Conservation (phyloP, 2,797 vertebrate genomes). For the Xenopus petersii region DNA sequence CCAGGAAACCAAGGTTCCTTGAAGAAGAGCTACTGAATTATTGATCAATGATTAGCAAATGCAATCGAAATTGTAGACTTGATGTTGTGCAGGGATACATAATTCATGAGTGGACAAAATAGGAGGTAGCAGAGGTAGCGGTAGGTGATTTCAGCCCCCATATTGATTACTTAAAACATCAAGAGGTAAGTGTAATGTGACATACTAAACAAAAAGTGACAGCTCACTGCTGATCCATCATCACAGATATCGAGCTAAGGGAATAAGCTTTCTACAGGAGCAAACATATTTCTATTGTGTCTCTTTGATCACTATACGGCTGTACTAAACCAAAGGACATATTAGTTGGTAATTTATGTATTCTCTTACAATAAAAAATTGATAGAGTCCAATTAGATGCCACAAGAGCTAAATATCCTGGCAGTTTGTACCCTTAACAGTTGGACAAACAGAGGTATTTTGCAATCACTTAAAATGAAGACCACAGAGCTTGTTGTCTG, state of each 20-base stretch:
- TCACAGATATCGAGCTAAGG: slow-evolving; percentile 59
- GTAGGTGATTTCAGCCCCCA: slow-evolving; percentile 92
- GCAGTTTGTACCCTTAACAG: slow-evolving; percentile 63
- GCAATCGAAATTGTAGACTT: slow-evolving; percentile 96
- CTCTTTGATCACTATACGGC: slow-evolving; percentile 70
- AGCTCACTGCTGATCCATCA: slow-evolving; percentile 71
- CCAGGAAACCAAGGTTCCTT: slow-evolving; percentile 83
- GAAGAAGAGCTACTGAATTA: slow-evolving; percentile 90
- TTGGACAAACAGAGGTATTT: slow-evolving; percentile 51
- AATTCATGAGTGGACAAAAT: slow-evolving; percentile 98
- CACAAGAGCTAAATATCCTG: slow-evolving; percentile 62
- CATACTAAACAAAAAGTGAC: slow-evolving; percentile 79
- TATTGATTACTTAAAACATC: slow-evolving; percentile 98
- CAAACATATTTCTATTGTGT: slow-evolving; percentile 74
- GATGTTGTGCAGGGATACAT: slow-evolving; percentile 84
- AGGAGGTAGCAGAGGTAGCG: slow-evolving; percentile 86
- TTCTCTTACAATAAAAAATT: slow-evolving; percentile 70
- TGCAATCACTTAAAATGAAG: slow-evolving; percentile 41
- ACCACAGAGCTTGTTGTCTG: slow-evolving; percentile 19
- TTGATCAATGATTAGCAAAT: slow-evolving; percentile 99
- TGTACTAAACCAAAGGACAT: slow-evolving; percentile 68
- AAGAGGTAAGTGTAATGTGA: slow-evolving; percentile 91
- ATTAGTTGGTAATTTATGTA: slow-evolving; percentile 78
- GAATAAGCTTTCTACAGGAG: slow-evolving; percentile 59
- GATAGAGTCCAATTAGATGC: slow-evolving; percentile 65